A percentile compares a stretch with the other conserved stretches of the same genome.
Conservation (phyloP, 2,888 invertebrate genomes). For the Neocrepidodera transversa region DNA sequence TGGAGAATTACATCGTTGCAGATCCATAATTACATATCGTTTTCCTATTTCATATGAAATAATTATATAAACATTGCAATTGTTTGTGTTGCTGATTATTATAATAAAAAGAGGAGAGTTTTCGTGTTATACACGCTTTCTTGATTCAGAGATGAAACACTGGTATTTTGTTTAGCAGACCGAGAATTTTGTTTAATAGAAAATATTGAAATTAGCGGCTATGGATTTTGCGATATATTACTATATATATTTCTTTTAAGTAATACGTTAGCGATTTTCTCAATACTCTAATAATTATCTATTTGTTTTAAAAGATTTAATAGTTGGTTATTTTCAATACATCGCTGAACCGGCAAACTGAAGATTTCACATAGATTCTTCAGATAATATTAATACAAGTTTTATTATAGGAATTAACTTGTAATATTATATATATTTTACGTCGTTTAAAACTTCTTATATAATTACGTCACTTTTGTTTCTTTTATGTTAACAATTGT, state of each 20-base stretch:
- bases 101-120: constrained; percentile 46
- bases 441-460: no score
- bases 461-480: no score
- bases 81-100: constrained; percentile 39
- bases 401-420: no score
- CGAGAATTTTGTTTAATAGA: constrained; percentile 44
- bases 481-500: no score
- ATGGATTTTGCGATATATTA: constrained; percentile 9
- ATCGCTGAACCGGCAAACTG: constrained; percentile 9
- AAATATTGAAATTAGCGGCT: constrained; percentile 41
- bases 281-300: constrained; percentile 16
- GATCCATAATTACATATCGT: constrained; percentile 40
- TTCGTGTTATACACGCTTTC: constrained; percentile 52
- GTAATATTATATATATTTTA: no score
- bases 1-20: constrained; percentile 22
- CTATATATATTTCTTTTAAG: constrained; percentile 6
- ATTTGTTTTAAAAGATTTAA: constrained; percentile 18
- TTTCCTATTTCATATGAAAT: constrained; percentile 44
- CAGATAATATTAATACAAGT: background rate
- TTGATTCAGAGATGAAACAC: constrained; percentile 54
- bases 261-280: constrained; percentile 8
- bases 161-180: constrained; percentile 42
- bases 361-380: constrained; percentile 2
- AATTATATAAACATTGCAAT: constrained; percentile 54
- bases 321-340: constrained; percentile 21